Conservation (phyloP, 2,888 invertebrate genomes). For the Alentia gelatinosa region DNA sequence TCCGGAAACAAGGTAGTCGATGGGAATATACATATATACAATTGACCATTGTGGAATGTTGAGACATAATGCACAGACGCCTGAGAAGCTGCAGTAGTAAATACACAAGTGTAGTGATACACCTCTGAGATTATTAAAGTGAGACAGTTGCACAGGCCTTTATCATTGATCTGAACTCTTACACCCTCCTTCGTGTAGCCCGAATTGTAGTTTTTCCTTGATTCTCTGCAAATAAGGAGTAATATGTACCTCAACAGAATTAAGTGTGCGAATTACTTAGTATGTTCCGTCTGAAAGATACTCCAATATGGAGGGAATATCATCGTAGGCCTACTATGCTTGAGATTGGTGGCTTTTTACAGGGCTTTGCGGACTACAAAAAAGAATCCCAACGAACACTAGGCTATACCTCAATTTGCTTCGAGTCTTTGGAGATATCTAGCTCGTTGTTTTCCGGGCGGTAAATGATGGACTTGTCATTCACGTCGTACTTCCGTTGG, state of each 20-base stretch:
- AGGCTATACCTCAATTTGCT: slow-evolving; percentile 40
- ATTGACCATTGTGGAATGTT: neutral
- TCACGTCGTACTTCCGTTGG: slow-evolving; percentile 9
- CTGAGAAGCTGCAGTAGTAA: neutral
- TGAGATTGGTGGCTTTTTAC: too few species aligned
- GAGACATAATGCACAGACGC: neutral
- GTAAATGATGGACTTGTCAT: slow-evolving; percentile 19
- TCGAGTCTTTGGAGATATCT: slow-evolving; percentile 50
- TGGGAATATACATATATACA: neutral
- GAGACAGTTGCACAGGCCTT: neutral
- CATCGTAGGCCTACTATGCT: too few species aligned
- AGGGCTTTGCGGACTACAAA: too few species aligned
- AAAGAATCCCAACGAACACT: too few species aligned
- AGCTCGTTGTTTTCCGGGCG: slow-evolving; percentile 12
- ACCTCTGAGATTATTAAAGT: neutral
- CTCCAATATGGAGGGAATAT: too few species aligned
- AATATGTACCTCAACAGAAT: too few species aligned
- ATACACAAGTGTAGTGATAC: neutral
- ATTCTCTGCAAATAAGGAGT: too few species aligned
- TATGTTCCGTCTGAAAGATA: too few species aligned
- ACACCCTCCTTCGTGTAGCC: too few species aligned
- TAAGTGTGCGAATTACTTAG: too few species aligned
- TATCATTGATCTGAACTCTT: too few species aligned
- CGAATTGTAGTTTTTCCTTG: too few species aligned
- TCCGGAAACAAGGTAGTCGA: neutral